Evolutionary conservation across 2,113 vertebrate species (phyloP), one percentile per base, ranked within the genome.

Genomic region (Pantherophis guttatus): DNA sequence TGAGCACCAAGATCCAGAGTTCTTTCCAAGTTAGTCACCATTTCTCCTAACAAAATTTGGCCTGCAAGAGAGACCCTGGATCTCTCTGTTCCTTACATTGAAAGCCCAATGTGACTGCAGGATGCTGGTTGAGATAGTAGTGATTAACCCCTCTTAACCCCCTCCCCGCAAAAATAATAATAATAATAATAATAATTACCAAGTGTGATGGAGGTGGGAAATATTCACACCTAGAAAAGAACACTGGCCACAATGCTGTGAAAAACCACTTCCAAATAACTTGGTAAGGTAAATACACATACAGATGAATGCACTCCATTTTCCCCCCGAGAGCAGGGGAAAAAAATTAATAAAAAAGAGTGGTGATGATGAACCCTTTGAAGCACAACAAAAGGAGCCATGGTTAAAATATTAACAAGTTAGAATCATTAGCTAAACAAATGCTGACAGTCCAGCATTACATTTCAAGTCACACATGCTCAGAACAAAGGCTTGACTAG

Each of bases 351-450:
- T 97, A 96, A 96, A 96, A 62, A 96, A 94, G 91, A 95, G 92
- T 86, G 9, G 86, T 96, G 96, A 95, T 0, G 96, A 95, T 0
- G 1, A 96, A 94, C 54, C 75, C 94, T 97, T 97, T 97, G 95
- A 97, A 97, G 96, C 95, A 93, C 94, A 97, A 96, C 95, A 94
- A 96, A 97, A 97, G 94, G 89, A 97, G 93, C 33, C 75, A 90
- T 88, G 90, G 96, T 97, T 98, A 98, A 98, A 97, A 96, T 98
- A 97, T 97, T 97, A 97, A 95, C 96, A 96, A 96, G 94, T 97
- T 96, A 90, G 90, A 96, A 91, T 97, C 96, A 97, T 97, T 97
- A 97, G 86, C 96, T 97, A 97, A 97, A 97, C 96, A 97, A 96
- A 97, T 95, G 86, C 95, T 96, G 96, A 97, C 96, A 97, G 96